Conservation (phyloP, 2,797 vertebrate genomes). For the Numenius phaeopus region DNA sequence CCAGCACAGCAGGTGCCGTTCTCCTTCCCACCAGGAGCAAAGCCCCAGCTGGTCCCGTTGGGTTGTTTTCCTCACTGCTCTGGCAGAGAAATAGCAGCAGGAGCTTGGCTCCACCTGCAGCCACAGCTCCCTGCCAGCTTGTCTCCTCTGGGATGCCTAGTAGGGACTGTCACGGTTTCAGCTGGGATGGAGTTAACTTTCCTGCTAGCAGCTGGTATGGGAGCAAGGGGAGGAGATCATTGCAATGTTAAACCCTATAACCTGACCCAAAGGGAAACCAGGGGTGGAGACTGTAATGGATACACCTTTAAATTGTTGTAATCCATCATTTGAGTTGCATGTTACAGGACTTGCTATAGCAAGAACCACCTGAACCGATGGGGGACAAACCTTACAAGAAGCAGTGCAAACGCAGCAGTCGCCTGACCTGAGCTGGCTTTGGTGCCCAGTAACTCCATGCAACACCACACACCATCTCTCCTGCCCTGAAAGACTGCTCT, state of each 20-base stretch:
- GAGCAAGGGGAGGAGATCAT: background rate
- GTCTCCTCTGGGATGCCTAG: background rate
- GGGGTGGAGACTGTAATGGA: background rate
- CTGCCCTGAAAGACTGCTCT: background rate
- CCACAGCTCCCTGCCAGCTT: background rate
- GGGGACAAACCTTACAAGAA: background rate
- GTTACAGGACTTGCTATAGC: background rate
- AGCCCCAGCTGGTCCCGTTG: rapidly evolving
- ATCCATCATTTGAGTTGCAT: background rate
- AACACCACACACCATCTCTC: background rate
- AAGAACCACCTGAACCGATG: background rate
- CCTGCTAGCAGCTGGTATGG: background rate
- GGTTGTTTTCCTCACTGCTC: background rate
- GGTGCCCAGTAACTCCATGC: background rate
- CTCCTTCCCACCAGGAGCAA: background rate
- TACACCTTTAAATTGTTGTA: background rate
- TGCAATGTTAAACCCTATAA: background rate
- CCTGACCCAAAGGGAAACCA: background rate
- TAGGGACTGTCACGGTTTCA: background rate
- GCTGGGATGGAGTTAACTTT: background rate
- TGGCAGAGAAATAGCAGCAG: background rate
- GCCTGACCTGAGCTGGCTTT: background rate
- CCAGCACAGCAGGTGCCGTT: background rate
- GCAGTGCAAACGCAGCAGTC: background rate
- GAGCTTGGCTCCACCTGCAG: background rate